Evolutionary conservation across 1,140 invertebrate species (phyloP), one percentile per base, ranked within the genome.

Genomic region (Cardiocondyla obscurior): DNA sequence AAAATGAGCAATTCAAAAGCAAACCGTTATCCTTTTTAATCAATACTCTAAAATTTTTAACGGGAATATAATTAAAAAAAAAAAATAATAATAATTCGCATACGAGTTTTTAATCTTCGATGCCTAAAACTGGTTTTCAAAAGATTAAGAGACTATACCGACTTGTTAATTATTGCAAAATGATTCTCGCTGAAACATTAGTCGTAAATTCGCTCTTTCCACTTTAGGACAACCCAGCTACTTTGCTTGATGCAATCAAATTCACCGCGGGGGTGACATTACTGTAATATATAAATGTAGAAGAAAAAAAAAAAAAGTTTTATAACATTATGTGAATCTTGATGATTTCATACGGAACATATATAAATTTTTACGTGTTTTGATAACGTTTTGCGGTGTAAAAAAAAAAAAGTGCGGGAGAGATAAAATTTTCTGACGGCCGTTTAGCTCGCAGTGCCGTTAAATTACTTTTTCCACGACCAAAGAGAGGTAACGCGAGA

Each of bases 381-480:
- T 8, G 81, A 65, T 58, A 64, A 76, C 19, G 28, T n/a, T 49
- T 42, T 1, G 10, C 12, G 28, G 53, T 49, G 36, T n/a, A 44
- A 58, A 69, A 44, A 64, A 44, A 64, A 55, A 60, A 51, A 22
- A 36, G 16, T 1, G 16, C 30, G 19, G n/a, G 28, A 25, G 28
- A 44, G 19, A 60, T 33, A 39, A 85, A 81, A 70, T 81, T 81
- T 73, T 84, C 67, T 84, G 84, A 82, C 81, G 36, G 46, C 62
- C 22, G 60, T 86, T 85, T 55, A 62, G 85, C 39, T n/a, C 62
- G 19, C 69, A 85, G 28, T 30, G 70, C 49, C 77, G 86, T 57
- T 81, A 42, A 16, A 65, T 89, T 92, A 91, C 81, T 91, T 93
- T 90, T 92, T 89, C 16, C 30, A 90, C 90, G 91, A 89, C 76